Percentiles rank a stretch among this genome's conserved stretches.
Evolutionary conservation across 2,888 invertebrate genomes (phyloP).

Genomic region (Antheraea assamensis): DNA sequence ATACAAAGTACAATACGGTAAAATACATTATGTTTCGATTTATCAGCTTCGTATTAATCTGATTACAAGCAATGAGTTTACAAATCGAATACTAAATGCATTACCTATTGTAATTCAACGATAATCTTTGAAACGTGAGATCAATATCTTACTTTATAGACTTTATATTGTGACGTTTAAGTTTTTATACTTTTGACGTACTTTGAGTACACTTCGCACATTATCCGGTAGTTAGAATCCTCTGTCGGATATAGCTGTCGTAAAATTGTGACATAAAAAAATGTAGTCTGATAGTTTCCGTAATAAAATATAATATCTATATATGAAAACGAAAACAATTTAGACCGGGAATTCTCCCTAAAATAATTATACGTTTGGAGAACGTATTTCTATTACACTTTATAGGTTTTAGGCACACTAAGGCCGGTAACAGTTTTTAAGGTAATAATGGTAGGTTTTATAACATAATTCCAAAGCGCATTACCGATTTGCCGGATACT

Average conservation of each 20-base stretch:
- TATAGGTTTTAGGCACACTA: no score
- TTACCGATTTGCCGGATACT: no score
- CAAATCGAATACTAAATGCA: slow-evolving; percentile 57
- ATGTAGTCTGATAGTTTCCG: neutral
- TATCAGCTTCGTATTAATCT: slow-evolving; percentile 45
- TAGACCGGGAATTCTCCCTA: no score
- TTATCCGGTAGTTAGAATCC: neutral
- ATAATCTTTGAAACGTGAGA: slow-evolving; percentile 60
- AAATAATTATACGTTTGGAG: no score
- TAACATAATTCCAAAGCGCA: no score
- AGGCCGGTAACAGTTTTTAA: no score
- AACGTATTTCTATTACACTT: no score
- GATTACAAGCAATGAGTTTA: slow-evolving; percentile 46
- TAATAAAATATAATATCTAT: neutral
- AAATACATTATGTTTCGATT: neutral
- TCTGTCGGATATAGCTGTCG: neutral
- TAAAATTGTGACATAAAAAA: neutral
- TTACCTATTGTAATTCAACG: slow-evolving; percentile 63
- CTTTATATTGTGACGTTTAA: slow-evolving; percentile 54
- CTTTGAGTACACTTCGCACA: neutral
- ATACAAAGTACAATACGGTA: neutral
- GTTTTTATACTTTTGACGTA: slow-evolving; percentile 41
- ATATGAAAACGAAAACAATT: neutral
- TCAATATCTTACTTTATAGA: slow-evolving; percentile 61
- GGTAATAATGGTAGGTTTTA: no score